Conservation (phyloP, 2,113 vertebrate species). For the Rhagologus leucostigma region DNA sequence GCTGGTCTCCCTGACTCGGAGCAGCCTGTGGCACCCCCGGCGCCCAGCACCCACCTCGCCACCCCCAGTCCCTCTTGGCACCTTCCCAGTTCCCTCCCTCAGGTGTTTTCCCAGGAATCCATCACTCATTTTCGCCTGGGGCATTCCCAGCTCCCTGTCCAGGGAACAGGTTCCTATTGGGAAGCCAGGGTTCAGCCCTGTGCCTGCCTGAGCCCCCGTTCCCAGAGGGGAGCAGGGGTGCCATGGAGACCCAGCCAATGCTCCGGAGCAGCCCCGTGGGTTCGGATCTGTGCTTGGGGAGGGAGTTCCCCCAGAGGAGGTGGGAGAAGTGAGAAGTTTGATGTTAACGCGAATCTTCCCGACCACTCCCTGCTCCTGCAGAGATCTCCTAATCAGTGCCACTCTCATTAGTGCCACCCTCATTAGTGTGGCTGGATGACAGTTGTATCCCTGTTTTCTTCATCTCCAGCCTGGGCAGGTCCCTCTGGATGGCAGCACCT, state of each 20-base stretch:
- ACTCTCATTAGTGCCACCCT: not conserved
- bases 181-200: not conserved
- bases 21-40: not conserved
- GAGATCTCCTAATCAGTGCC: not conserved
- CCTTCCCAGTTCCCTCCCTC: not conserved
- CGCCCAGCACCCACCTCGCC: not conserved
- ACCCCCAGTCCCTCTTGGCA: not conserved
- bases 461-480: not conserved
- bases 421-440: not conserved
- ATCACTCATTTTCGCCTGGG: not conserved
- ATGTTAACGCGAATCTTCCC: fast-evolving
- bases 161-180: not conserved
- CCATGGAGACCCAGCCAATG: not conserved
- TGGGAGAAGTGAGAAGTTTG: not conserved
- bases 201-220: fast-evolving
- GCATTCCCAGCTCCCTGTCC: not conserved
- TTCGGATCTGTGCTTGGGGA: not conserved
- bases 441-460: not conserved
- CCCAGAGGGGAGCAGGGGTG: not conserved
- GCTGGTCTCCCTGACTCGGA: fast-evolving
- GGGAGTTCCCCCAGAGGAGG: not conserved
- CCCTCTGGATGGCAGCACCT: not conserved
- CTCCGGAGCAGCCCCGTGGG: fast-evolving
- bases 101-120: not conserved
- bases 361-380: fast-evolving